These are phyloP conservation scores for Lycia hirtaria DNA, from an alignment of 2,888 invertebrate species.

Conservation along the genomic window DNA sequence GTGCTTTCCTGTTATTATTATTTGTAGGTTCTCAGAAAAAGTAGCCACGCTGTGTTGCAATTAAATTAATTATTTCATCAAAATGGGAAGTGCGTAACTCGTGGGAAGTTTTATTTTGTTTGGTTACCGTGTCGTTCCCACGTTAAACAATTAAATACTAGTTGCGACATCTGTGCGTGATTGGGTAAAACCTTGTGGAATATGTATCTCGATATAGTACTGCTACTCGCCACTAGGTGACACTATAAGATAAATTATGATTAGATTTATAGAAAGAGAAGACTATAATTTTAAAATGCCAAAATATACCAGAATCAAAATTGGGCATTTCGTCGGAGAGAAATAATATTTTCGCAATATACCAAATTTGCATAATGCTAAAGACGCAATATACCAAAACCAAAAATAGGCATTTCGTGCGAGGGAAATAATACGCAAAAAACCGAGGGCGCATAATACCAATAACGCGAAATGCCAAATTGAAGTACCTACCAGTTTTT, in stretches of 20 bases:
- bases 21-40: too few relatives aligned
- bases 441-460: too few relatives aligned
- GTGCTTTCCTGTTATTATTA: neutral
- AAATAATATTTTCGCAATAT: too few relatives aligned
- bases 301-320: too few relatives aligned
- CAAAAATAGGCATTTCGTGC: too few relatives aligned
- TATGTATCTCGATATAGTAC: slow-evolving; percentile 38
- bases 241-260: slow-evolving; percentile 30
- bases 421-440: too few relatives aligned
- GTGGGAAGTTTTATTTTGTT: slow-evolving; percentile 44
- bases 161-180: slow-evolving; percentile 60
- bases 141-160: slow-evolving; percentile 37
- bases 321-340: too few relatives aligned
- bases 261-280: neutral
- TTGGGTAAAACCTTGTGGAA: slow-evolving; percentile 45
- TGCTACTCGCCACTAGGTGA: slow-evolving; percentile 51
- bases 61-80: slow-evolving; percentile 32
- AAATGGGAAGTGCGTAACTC: slow-evolving; percentile 37
- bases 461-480: too few relatives aligned
- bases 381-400: too few relatives aligned
- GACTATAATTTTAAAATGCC: too few relatives aligned
- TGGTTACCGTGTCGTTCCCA: slow-evolving; percentile 41
- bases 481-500: too few relatives aligned
- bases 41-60: neutral
- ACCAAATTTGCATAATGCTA: too few relatives aligned